Conservation (phyloP, 2,113 vertebrate genomes). For the Amblyopsis rosae region DNA sequence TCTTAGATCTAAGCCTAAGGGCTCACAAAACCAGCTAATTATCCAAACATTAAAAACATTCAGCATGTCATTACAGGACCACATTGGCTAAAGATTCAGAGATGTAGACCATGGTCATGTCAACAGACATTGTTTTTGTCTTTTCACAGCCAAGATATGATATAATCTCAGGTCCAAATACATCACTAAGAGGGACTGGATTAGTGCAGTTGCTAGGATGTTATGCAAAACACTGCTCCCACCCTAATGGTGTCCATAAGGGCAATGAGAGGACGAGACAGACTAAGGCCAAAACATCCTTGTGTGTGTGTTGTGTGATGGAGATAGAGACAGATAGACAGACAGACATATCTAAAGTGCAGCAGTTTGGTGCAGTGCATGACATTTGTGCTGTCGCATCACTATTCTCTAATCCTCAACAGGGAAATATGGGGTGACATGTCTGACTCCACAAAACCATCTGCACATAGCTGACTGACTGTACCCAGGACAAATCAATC, state of each 20-base stretch:
- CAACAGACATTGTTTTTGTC: not conserved
- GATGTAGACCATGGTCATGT: not conserved
- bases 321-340: not conserved
- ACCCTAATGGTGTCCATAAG: not conserved
- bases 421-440: not conserved
- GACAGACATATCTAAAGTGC: not conserved
- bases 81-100: no score
- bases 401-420: not conserved
- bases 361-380: constrained; percentile 2
- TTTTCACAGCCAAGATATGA: constrained; percentile 31
- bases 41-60: not conserved
- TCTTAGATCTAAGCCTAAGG: not conserved
- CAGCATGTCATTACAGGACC: no score
- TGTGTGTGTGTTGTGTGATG: constrained; percentile 2
- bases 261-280: constrained; percentile 45
- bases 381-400: constrained; percentile 7
- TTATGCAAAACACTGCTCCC: constrained; percentile 40
- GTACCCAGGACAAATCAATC: not conserved
- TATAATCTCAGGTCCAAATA: constrained; percentile 13
- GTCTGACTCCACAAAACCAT: not conserved
- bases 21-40: not conserved
- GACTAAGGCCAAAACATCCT: constrained; percentile 4
- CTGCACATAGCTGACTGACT: not conserved
- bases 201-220: constrained; percentile 22
- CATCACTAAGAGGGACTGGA: not conserved